phyloP scores from a whole-genome alignment of 2,797 vertebrate genomes.

The Chelon auratus region DNA sequence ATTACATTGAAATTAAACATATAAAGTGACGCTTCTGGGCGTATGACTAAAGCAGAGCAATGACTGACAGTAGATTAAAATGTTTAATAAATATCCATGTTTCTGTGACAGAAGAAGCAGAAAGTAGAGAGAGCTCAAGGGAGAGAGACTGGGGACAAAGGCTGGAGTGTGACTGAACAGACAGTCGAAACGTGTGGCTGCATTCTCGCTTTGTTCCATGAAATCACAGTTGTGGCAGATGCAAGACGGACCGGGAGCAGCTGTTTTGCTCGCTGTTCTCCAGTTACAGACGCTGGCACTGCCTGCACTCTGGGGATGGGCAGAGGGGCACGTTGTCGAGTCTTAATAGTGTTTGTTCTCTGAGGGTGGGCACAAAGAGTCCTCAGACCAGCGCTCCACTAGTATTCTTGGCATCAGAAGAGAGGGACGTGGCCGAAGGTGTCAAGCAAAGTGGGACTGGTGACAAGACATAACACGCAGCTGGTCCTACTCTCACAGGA shows the following conservation, averaged over 20 bases:
- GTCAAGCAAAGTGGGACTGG: constrained; percentile 69
- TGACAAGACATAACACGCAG: constrained; percentile 77
- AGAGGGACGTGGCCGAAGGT: constrained; percentile 75
- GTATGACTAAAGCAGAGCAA: constrained; percentile 8
- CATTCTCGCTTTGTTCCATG: constrained; percentile 89
- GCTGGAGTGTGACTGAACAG: constrained; percentile 74
- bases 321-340: constrained; percentile 67
- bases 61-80: constrained; percentile 23
- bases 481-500: constrained; percentile 74
- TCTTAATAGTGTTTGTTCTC: constrained; percentile 76
- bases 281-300: constrained; percentile 82
- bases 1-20: background rate
- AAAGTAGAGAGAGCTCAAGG: constrained; percentile 2
- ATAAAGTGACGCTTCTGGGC: background rate
- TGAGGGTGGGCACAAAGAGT: constrained; percentile 76
- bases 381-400: constrained; percentile 59
- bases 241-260: constrained; percentile 88
- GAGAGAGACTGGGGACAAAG: constrained; percentile 60
- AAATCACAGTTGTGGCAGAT: constrained; percentile 89
- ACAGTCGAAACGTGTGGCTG: constrained; percentile 77
- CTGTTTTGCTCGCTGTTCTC: constrained; percentile 85
- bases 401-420: constrained; percentile 74
- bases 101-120: constrained; percentile 15
- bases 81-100: constrained; percentile 11
- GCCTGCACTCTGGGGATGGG: constrained; percentile 66